Conservation (phyloP, 2,113 vertebrate genomes). For the Microcebus lehilahytsara region DNA sequence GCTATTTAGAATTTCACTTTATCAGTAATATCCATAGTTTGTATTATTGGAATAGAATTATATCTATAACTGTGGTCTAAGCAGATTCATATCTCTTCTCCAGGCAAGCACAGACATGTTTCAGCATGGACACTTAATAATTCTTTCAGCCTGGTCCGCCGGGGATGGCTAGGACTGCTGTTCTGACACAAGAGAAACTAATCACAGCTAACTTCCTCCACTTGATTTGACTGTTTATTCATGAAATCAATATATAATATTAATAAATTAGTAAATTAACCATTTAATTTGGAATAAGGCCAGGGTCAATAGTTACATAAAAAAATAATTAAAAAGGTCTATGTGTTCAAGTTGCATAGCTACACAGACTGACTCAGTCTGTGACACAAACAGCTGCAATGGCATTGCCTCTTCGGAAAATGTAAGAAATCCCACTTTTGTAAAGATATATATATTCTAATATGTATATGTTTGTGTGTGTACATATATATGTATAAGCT, state of each 20-base stretch:
- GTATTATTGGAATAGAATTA: not conserved
- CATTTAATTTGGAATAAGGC: not conserved
- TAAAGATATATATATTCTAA: not conserved
- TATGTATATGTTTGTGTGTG: not conserved
- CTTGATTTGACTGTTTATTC: not conserved
- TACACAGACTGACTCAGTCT: not conserved
- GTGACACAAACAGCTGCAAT: not conserved
- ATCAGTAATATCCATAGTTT: not conserved
- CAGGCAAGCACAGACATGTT: not conserved
- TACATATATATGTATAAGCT: not conserved
- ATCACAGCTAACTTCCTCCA: not conserved
- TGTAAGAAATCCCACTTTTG: not conserved
- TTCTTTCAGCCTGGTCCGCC: not conserved
- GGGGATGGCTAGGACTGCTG: not conserved
- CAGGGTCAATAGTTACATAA: not conserved
- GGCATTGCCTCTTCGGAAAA: not conserved
- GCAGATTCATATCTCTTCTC: not conserved
- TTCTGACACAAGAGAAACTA: not conserved
- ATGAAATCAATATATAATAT: not conserved
- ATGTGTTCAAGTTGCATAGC: not conserved
- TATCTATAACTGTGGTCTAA: not conserved
- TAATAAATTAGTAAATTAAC: not conserved
- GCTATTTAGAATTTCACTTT: not conserved
- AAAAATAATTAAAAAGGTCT: not conserved
- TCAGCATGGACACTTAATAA: not conserved